Evolutionary conservation across 1,140 invertebrate species (phyloP).

Genomic region (Zeugodacus cucurbitae): DNA sequence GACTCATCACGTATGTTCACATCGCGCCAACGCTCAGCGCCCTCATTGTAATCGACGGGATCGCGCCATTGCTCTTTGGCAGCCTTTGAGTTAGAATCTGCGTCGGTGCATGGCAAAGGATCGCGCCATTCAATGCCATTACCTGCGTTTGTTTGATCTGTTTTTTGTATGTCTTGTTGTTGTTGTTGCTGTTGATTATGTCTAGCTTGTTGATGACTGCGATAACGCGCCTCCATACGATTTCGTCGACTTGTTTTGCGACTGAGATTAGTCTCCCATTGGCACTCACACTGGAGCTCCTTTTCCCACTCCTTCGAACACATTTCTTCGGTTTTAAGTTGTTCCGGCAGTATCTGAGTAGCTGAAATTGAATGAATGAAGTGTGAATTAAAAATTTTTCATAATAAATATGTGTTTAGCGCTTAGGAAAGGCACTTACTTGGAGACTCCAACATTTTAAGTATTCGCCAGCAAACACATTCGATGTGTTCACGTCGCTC

Average conservation of each 20-base stretch:
- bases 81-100: neutral
- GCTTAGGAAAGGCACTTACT: slow-evolving; percentile 11
- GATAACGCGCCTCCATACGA: slow-evolving; percentile 55
- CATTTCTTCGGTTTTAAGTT: slow-evolving; percentile 68
- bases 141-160: neutral
- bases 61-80: neutral
- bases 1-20: slow-evolving; percentile 18
- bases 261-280: slow-evolving; percentile 64
- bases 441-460: slow-evolving; percentile 47
- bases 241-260: slow-evolving; percentile 62
- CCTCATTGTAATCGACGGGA: neutral
- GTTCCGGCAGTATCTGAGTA: slow-evolving; percentile 51
- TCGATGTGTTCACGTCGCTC: slow-evolving; percentile 56
- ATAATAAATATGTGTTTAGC: neutral
- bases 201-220: slow-evolving; percentile 39
- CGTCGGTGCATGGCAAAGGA: neutral
- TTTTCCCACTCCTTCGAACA: slow-evolving; percentile 69
- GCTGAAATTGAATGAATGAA: neutral
- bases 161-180: neutral
- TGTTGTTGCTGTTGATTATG: neutral
- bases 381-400: neutral
- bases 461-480: slow-evolving; percentile 54
- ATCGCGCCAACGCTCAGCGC: neutral
- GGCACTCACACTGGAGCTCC: slow-evolving; percentile 64
- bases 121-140: slow-evolving; percentile 11